phyloP scores from a whole-genome alignment of 2,888 invertebrate genomes.

The Achlya flavicornis region DNA sequence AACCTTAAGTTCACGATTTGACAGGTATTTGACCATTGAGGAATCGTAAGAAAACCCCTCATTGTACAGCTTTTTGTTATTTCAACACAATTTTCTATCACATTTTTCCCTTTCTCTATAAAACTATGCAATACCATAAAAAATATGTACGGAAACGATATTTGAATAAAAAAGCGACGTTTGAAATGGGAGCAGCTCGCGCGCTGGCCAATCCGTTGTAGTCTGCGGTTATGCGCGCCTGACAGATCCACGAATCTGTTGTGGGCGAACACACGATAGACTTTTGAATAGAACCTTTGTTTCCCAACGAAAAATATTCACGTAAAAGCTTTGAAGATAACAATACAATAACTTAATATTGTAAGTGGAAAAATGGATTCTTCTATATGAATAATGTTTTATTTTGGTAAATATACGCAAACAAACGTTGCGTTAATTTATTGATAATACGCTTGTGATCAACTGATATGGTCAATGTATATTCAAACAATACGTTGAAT shows the following conservation, averaged over 20 bases:
- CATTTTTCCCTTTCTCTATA: constrained; percentile 27
- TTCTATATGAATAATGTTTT: constrained; percentile 9
- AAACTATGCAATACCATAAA: constrained; percentile 21
- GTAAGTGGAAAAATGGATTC: constrained; percentile 27
- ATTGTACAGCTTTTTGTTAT: not conserved
- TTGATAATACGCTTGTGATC: not conserved
- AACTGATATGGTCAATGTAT: not conserved
- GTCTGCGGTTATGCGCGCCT: constrained; percentile 67
- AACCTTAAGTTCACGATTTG: no score
- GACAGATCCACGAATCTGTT: constrained; percentile 70
- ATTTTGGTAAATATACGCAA: no score
- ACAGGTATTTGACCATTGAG: no score
- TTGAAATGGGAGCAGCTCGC: constrained; percentile 41
- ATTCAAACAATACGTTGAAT: not conserved
- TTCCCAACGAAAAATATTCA: constrained; percentile 54
- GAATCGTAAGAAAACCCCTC: no score
- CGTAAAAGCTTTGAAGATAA: constrained; percentile 49
- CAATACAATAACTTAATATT: constrained; percentile 41
- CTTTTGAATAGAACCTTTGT: constrained; percentile 68
- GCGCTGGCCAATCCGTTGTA: constrained; percentile 57
- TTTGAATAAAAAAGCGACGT: constrained; percentile 49
- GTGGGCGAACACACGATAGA: constrained; percentile 65
- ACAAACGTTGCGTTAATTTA: not conserved
- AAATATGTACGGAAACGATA: constrained; percentile 35
- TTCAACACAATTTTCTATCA: not conserved